Evolutionary conservation across 1,140 invertebrate genomes (phyloP), one percentile per base, ranked within the genome.

Genomic region (Drosophila asahinai): DNA sequence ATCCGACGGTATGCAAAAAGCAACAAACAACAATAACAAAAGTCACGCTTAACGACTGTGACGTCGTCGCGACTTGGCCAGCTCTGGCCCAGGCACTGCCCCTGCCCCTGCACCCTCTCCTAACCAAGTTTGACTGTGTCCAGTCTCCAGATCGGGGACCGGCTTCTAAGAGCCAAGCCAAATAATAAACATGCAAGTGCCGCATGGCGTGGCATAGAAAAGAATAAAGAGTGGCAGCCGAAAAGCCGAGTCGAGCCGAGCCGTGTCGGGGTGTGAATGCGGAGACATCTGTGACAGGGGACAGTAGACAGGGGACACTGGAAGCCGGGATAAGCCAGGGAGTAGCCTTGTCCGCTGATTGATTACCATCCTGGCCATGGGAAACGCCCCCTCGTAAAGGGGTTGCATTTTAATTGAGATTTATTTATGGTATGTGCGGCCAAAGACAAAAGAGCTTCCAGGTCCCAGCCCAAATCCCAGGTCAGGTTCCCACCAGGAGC

Each of bases 391-490:
- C 58, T 57, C 47, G 27, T 25, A 80, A 79, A 80, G 73, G 86
- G 84, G 86, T 90, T 89, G 84, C 55, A 84, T 74, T 89, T 89
- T 90, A 89, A 90, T 89, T 90, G 84, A 89, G 84, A 89, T 89
- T 89, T 89, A 89, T 89, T 89, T 89, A 81, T 81, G 86, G 64
- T 71, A 76, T 57, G 52, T 76, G 65, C 19, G 61, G 42, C 36
- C n/a, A 71, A 74, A 90, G 59, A 79, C 86, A 90, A 86, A 74
- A 62, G 75, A 90, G 30, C 64, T 33, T 19, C 33, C 33, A 36
- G 48, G n/a, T 43, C 47, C 25, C 59, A 15, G 36, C 8, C 60
- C 33, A 5, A 54, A 4, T 54, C 67, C 45, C 71, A 61, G 68
- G 55, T 72, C 71, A 74, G 55, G 67, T 52, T 74, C 71, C 68